These are phyloP conservation scores for Ferdinandea cuprea DNA, from an alignment of 2,888 invertebrate genomes.

Conservation along the genomic window DNA sequence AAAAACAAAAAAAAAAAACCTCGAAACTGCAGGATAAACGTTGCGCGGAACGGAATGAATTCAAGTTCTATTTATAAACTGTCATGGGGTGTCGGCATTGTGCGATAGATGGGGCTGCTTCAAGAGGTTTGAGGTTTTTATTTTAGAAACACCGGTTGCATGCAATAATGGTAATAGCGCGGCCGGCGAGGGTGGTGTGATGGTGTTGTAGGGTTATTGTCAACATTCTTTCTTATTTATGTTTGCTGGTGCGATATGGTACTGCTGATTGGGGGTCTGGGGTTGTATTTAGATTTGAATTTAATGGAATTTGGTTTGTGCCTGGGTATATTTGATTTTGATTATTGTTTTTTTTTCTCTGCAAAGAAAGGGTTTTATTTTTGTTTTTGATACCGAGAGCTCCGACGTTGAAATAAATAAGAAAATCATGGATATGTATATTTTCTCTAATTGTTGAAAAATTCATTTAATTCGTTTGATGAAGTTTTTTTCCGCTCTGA, in stretches of 20 bases:
- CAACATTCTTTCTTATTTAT: conserved; percentile 29
- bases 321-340: conserved; percentile 23
- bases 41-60: conserved; percentile 31
- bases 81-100: conserved; percentile 34
- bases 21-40: conserved; percentile 48
- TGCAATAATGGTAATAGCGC: conserved; percentile 32
- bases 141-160: conserved; percentile 67
- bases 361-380: conserved; percentile 3
- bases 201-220: conserved; percentile 29
- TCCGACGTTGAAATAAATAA: no score
- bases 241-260: conserved; percentile 2
- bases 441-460: no score
- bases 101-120: background rate
- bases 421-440: no score
- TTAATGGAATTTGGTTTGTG: conserved; percentile 41
- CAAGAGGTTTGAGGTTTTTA: conserved; percentile 38
- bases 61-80: conserved; percentile 62
- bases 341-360: background rate
- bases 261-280: background rate
- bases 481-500: no score
- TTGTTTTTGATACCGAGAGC: background rate
- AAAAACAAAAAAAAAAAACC: background rate
- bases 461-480: no score
- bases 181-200: background rate
- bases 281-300: conserved; percentile 28